These are phyloP conservation scores for Mantis religiosa DNA, from an alignment of 2,888 invertebrate genomes.

Conservation along the genomic window DNA sequence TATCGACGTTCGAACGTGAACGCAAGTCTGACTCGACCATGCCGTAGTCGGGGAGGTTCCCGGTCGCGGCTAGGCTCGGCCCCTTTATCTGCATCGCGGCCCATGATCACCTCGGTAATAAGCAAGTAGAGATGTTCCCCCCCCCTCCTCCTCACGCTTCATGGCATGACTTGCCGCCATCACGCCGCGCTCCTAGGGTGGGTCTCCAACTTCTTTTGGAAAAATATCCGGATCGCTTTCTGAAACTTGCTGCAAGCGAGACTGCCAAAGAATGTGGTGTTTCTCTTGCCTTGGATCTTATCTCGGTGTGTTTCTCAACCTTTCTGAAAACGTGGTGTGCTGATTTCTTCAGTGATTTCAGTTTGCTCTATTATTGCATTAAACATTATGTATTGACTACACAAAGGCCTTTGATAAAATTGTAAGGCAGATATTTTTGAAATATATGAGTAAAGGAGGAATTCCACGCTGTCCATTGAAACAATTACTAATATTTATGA, in stretches of 20 bases:
- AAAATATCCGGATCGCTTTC: not conserved
- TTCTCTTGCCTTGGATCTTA: not conserved
- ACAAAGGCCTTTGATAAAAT: no score
- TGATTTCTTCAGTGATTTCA: not conserved
- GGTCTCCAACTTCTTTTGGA: not conserved
- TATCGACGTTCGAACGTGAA: not conserved
- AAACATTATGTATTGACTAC: no score
- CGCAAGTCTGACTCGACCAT: not conserved
- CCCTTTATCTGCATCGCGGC: slow-evolving; percentile 9
- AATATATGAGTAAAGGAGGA: no score
- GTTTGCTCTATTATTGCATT: no score
- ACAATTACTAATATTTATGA: no score
- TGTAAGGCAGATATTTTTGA: no score
- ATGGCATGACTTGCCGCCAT: not conserved
- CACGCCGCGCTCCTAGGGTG: not conserved
- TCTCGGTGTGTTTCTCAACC: not conserved
- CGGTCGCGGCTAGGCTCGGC: not conserved
- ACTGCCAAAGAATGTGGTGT: not conserved
- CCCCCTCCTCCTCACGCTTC: not conserved
- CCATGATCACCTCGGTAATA: not conserved
- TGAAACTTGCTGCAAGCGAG: not conserved
- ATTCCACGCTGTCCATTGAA: no score
- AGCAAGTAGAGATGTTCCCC: not conserved
- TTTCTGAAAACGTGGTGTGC: not conserved
- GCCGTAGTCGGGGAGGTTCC: not conserved